Evolutionary conservation across 2,113 vertebrate genomes (phyloP), one percentile per base, ranked within the genome.

Genomic region (Pantherophis guttatus): DNA sequence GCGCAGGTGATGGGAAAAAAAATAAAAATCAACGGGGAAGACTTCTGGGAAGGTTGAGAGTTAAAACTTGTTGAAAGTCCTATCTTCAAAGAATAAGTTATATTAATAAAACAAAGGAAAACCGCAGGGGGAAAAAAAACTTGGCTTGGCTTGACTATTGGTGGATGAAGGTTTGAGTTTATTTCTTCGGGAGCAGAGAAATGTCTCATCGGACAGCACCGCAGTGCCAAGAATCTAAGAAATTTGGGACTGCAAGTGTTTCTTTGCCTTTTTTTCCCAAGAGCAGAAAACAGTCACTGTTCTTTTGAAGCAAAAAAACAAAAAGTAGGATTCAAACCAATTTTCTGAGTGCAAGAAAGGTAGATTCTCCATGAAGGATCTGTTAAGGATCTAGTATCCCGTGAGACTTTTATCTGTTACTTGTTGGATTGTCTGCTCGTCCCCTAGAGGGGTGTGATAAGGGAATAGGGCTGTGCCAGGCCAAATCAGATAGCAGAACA

Each of bases 271-370:
- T 88, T 29, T 9, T 48, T 44, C 2, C 44, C 55, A 53, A 55
- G 58, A 7, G 87, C 55, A 39, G 52, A 91, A 94, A 89, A 90
- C 33, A 2, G 33, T 21, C 13, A 1, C 48, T 44, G 1, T 85
- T 17, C n/a, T 89, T 48, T 89, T 5, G 39, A 94, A 94, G 95
- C 91, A 93, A 90, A 24, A 2, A 50, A 9, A 57, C 1, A 53
- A 53, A 53, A 53, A 12, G 48, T 0, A 53, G 12, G 87, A 1
- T 39, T 0, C 5, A 17, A 8, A 62, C 8, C 1, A 55, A 33
- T 58, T 29, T 26, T 26, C 59, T 33, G 29, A 21, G 44, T 17
- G 62, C 62, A 12, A 58, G 54, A 52, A 87, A 87, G 26, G 75
- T 54, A 8, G 33, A 9, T 15, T 0, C 15, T 24, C 2, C n/a